A percentile compares a stretch with the other conserved stretches of the same genome.
Conservation (phyloP, 2,797 vertebrate genomes). For the Simalia tracyae region DNA sequence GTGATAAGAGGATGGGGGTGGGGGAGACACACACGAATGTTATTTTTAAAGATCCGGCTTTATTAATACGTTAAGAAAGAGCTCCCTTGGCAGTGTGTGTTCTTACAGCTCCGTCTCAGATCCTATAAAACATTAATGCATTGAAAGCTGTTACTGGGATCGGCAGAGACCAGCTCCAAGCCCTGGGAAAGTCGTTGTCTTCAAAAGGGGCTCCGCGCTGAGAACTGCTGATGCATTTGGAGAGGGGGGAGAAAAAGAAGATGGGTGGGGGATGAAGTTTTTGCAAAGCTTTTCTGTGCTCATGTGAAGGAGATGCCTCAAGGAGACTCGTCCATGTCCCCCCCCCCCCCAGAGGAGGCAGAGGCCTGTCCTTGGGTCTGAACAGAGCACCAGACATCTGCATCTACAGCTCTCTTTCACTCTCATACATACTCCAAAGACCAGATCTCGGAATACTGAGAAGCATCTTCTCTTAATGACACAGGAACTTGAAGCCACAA, state of each 20-base stretch:
- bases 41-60: constrained; percentile 82
- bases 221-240: constrained; percentile 40
- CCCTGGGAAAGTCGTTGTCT: constrained; percentile 59
- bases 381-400: not conserved
- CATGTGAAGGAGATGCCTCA: not conserved
- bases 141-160: constrained; percentile 80
- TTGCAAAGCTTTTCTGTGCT: not conserved
- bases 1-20: constrained; percentile 1
- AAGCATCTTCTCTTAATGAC: not conserved
- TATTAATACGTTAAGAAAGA: constrained; percentile 84
- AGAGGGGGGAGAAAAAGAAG: not conserved
- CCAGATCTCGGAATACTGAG: not conserved
- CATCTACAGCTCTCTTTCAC: too few relatives aligned
- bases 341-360: not conserved
- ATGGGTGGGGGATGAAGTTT: not conserved
- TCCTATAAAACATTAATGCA: constrained; percentile 90
- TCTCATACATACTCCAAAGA: not conserved
- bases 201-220: constrained; percentile 53
- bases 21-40: constrained; percentile 43
- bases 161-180: constrained; percentile 63
- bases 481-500: not conserved
- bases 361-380: not conserved
- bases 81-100: constrained; percentile 79
- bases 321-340: not conserved
- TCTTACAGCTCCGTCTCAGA: constrained; percentile 81